Conservation (phyloP, 2,888 invertebrate genomes). For the Nematopogon swammerdamellus region DNA sequence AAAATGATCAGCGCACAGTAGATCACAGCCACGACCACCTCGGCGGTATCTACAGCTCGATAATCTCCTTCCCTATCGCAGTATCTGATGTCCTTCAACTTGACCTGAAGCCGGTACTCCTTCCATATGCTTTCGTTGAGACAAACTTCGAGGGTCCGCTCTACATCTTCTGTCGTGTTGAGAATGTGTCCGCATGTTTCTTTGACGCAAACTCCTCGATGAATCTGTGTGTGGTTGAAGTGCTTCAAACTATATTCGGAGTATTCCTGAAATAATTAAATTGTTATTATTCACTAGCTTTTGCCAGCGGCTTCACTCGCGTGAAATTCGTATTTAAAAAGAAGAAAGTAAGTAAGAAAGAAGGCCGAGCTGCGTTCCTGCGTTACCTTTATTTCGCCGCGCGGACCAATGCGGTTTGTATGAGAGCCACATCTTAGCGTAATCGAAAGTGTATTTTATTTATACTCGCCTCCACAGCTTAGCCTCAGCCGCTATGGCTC, state of each 20-base stretch:
- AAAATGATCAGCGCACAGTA: conserved; percentile 13
- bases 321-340: no score
- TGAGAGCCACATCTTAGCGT: no score
- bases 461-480: no score
- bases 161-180: background rate
- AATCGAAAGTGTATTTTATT: no score
- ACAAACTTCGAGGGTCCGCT: background rate
- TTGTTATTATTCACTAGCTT: no score
- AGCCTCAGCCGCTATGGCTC: no score
- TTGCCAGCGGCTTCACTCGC: no score
- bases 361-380: no score
- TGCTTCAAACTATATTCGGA: conserved; percentile 6
- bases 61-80: conserved; percentile 6
- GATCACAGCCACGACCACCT: conserved; percentile 11
- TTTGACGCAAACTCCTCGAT: conserved; percentile 6
- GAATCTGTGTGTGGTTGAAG: conserved; percentile 5
- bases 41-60: conserved; percentile 6
- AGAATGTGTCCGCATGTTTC: background rate
- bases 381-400: no score
- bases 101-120: background rate
- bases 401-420: no score
- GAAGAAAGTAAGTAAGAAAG: no score
- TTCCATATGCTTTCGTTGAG: background rate
- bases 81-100: background rate
- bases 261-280: conserved; percentile 5